These are phyloP conservation scores for Drosophila paranaensis DNA, from an alignment of 2,888 invertebrate genomes.

Conservation along the genomic window DNA sequence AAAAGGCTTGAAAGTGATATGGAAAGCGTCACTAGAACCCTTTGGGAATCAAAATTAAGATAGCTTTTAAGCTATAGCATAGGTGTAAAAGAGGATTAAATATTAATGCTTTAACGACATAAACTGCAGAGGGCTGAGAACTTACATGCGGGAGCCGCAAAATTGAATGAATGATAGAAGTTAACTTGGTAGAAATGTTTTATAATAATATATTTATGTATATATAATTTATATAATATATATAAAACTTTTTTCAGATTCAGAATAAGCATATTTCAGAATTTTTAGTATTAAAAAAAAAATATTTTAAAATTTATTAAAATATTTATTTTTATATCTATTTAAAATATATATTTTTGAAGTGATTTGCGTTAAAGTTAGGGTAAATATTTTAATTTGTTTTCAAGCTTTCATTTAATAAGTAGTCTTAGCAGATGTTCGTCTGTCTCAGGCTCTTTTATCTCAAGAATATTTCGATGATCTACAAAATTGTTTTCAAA, in stretches of 20 bases:
- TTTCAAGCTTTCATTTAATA: too few species aligned
- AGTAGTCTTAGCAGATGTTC: too few species aligned
- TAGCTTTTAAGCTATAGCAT: background rate
- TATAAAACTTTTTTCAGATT: background rate
- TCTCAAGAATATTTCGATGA: background rate
- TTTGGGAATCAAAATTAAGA: background rate
- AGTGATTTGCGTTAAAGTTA: too few species aligned
- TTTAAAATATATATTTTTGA: background rate
- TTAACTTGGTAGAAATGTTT: too few species aligned
- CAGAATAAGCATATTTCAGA: background rate
- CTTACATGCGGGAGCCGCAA: too few species aligned
- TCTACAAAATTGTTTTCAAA: background rate
- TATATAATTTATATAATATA: background rate
- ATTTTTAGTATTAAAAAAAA: background rate
- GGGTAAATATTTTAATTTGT: too few species aligned
- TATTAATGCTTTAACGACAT: too few species aligned
- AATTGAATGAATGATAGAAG: too few species aligned
- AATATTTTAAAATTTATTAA: background rate
- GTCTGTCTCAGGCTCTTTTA: background rate
- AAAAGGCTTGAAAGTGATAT: slow-evolving; percentile 9
- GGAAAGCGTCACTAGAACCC: slow-evolving; percentile 11
- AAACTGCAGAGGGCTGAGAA: too few species aligned
- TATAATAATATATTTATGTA: background rate
- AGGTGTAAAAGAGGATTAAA: background rate
- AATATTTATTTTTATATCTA: too few species aligned